Evolutionary conservation across 2,888 invertebrate species (phyloP), one percentile per base, ranked within the genome.

Genomic region (Choristoneura rosaceana): DNA sequence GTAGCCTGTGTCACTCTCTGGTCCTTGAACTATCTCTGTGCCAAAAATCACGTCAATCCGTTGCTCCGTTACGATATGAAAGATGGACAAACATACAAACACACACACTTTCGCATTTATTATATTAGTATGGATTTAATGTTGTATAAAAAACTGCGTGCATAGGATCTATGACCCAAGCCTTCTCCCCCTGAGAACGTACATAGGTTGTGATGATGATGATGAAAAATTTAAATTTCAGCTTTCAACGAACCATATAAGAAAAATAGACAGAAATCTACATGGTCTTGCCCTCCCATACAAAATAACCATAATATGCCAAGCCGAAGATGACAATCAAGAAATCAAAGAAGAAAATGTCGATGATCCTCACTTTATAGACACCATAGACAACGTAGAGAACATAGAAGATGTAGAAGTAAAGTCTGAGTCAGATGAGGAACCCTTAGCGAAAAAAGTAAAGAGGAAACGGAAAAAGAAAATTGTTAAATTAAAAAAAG

Each of bases 221-320:
- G 2, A 25, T 1, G 10, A 17, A 55, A 25, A 2, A 25, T 7
- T 25, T 10, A 10, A 0, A 34, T 77, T 76, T 58, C 81, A 86
- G 86, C 47, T 84, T 0, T 78, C 81, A 0, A 76, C 78, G 9
- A 73, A 76, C 0, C 76, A 81, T 5, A 75, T 85, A 7, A 74
- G 77, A 14, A 73, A 73, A 1, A 74, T 71, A 68, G 67, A 71
- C 50, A 62, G 71, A 0, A 68, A 58, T 4, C n/a, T 62, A 5
- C 58, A 63, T 52, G 25, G 45, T 12, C 41, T 71, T 10, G 25
- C 12, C 3, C 47, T 25, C 5, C 62, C 71, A 1, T 62, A 63
- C 38, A 41, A 62, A 3, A 62, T 41, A 0, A 41, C 41, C 4
- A 68, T 47, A 14, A 58, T 41, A 33, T 41, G 15, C 1, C 33